Evolutionary conservation across 2,888 invertebrate genomes (phyloP).

Genomic region (Polydrusus pterygomalis): DNA sequence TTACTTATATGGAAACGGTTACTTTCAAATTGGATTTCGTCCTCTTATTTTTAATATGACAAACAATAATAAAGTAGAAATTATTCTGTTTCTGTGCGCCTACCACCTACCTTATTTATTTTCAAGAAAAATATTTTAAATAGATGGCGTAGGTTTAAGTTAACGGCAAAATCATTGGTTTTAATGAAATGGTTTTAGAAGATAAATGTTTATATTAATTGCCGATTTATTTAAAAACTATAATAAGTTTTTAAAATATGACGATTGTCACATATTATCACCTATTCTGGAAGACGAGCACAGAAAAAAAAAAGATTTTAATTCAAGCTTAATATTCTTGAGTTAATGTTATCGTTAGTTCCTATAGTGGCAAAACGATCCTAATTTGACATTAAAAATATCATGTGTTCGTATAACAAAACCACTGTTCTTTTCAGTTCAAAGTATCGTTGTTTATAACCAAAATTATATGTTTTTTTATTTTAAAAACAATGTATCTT

Average conservation of each 20-base stretch:
- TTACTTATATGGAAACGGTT: conserved; percentile 12
- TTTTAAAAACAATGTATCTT: too few species aligned
- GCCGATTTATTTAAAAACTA: not conserved
- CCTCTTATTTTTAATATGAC: conserved; percentile 24
- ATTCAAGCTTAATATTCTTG: too few species aligned
- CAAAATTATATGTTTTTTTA: too few species aligned
- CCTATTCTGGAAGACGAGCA: too few species aligned
- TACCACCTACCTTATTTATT: conserved; percentile 10
- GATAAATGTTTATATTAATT: conserved; percentile 4
- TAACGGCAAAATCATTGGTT: conserved; percentile 14
- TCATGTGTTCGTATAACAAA: too few species aligned
- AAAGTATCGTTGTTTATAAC: too few species aligned
- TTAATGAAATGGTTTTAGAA: not conserved
- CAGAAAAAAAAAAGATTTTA: too few species aligned
- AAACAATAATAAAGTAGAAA: conserved; percentile 11
- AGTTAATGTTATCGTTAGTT: too few species aligned
- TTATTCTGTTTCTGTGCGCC: conserved; percentile 14
- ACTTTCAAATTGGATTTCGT: conserved; percentile 11
- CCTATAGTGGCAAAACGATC: too few species aligned
- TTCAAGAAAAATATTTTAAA: conserved; percentile 4
- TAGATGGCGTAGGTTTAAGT: not conserved
- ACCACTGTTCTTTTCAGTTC: too few species aligned
- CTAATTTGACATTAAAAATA: too few species aligned
- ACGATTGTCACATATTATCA: too few species aligned
- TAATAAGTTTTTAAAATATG: not conserved